Percentiles rank a stretch among this genome's conserved stretches.
phyloP scores from a whole-genome alignment of 2,888 invertebrate species.

The Melangyna quadrimaculata region DNA sequence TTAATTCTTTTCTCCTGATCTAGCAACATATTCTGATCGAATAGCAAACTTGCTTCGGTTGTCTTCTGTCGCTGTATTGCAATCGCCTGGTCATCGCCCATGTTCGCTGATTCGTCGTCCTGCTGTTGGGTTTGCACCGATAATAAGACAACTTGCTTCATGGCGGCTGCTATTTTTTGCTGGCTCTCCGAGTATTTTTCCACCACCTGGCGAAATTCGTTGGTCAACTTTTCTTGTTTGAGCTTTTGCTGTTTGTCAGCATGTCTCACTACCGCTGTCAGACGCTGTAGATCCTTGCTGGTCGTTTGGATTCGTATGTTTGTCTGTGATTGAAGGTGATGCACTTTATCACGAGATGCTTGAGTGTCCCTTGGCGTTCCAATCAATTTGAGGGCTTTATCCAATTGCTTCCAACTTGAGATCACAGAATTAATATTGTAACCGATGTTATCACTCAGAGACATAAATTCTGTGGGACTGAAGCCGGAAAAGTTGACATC shows the following conservation, averaged over 20 bases:
- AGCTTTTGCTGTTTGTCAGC: slow-evolving; percentile 91
- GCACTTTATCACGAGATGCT: slow-evolving; percentile 85
- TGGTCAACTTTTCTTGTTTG: slow-evolving; percentile 91
- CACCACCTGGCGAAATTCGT: slow-evolving; percentile 90
- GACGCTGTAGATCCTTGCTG: slow-evolving; percentile 87
- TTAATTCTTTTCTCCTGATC: slow-evolving; percentile 91
- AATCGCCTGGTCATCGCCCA: slow-evolving; percentile 76
- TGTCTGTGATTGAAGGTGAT: slow-evolving; percentile 88
- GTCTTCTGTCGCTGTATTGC: slow-evolving; percentile 78
- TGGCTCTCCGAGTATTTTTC: slow-evolving; percentile 90
- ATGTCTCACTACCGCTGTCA: slow-evolving; percentile 86
- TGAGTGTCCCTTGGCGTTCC: slow-evolving; percentile 89
- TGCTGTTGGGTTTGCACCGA: slow-evolving; percentile 73
- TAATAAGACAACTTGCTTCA: slow-evolving; percentile 82
- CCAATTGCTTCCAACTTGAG: slow-evolving; percentile 87
- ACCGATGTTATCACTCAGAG: slow-evolving; percentile 90
- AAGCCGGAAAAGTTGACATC: slow-evolving; percentile 87
- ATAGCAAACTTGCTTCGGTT: slow-evolving; percentile 82
- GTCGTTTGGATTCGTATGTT: slow-evolving; percentile 89
- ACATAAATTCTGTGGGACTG: slow-evolving; percentile 89
- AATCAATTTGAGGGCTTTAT: slow-evolving; percentile 88
- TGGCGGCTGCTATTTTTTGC: slow-evolving; percentile 87
- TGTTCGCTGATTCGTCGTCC: slow-evolving; percentile 78
- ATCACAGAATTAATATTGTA: slow-evolving; percentile 91
- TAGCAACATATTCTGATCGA: slow-evolving; percentile 89